These are phyloP conservation scores for Bujurquina vittata DNA, from an alignment of 2,113 vertebrate species.

Conservation along the genomic window DNA sequence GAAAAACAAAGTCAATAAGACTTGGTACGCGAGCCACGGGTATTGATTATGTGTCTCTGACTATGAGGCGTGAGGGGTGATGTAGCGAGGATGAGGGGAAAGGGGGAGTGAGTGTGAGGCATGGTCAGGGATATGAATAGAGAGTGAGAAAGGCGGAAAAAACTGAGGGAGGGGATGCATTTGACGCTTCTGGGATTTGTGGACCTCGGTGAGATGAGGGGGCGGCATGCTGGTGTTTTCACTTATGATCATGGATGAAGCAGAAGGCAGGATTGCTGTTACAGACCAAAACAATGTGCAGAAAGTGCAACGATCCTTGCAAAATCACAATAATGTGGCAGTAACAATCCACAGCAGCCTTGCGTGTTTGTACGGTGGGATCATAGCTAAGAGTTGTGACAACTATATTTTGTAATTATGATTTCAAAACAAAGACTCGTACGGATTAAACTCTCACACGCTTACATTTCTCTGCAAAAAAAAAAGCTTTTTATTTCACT, in stretches of 20 bases:
- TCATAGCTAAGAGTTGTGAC: not conserved
- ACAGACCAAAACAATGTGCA: conserved; percentile 12
- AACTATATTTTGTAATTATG: not conserved
- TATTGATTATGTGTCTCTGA: conserved; percentile 80
- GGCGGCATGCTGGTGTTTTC: conserved; percentile 24
- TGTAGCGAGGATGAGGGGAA: conserved; percentile 18
- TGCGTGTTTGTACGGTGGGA: not conserved
- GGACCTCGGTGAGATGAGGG: conserved; percentile 39
- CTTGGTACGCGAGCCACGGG: conserved; percentile 59
- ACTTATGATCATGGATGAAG: conserved; percentile 21
- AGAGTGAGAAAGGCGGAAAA: conserved; percentile 9
- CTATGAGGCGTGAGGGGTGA: conserved; percentile 60
- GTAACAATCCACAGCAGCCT: not conserved
- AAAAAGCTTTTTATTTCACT: not conserved
- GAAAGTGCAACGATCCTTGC: conserved; percentile 7
- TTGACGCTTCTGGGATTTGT: conserved; percentile 48
- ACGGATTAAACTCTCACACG: not conserved
- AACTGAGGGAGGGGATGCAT: not conserved
- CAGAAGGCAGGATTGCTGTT: not conserved
- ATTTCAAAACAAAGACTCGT: fast-evolving
- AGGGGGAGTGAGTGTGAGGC: conserved; percentile 1
- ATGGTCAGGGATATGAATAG: conserved; percentile 32
- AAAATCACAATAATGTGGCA: conserved; percentile 26
- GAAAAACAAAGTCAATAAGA: conserved; percentile 82
- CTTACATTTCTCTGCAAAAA: not conserved